Percentiles rank a stretch among this genome's conserved stretches.
phyloP scores from a whole-genome alignment of 2,888 invertebrate species.

The Pyralis farinalis region DNA sequence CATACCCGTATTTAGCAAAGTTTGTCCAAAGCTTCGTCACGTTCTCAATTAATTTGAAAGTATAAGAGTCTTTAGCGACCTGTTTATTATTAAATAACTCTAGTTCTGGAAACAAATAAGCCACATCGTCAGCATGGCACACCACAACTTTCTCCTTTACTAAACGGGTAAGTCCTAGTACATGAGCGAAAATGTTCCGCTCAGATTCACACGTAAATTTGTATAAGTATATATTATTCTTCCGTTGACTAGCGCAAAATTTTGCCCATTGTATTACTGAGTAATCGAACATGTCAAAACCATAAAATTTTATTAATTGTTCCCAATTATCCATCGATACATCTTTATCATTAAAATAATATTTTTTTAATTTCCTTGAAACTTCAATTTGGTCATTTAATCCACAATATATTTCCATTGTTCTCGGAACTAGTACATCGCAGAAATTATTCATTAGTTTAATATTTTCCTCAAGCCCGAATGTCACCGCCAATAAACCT shows the following conservation, averaged over 20 bases:
- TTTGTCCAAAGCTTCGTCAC: conserved; percentile 55
- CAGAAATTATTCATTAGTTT: conserved; percentile 31
- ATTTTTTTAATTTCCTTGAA: conserved; percentile 37
- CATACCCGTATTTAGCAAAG: conserved; percentile 60
- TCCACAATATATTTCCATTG: conserved; percentile 30
- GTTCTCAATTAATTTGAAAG: conserved; percentile 39
- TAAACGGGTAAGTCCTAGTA: conserved; percentile 22
- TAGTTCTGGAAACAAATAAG: conserved; percentile 37
- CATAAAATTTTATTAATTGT: conserved; percentile 27
- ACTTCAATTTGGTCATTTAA: conserved; percentile 37
- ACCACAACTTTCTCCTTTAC: conserved; percentile 25
- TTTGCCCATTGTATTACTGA: conserved; percentile 33
- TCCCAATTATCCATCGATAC: conserved; percentile 29
- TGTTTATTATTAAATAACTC: conserved; percentile 25
- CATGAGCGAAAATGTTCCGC: conserved; percentile 32
- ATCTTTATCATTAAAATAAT: conserved; percentile 34
- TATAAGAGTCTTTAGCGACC: conserved; percentile 25
- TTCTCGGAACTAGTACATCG: conserved; percentile 42
- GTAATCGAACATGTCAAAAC: conserved; percentile 32
- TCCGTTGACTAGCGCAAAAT: conserved; percentile 26
- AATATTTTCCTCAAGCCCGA: conserved; percentile 24
- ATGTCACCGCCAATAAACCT: conserved; percentile 54
- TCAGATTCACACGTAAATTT: conserved; percentile 48
- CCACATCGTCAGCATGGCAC: conserved; percentile 44
- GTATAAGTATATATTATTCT: conserved; percentile 41